Conservation (phyloP, 2,113 vertebrate genomes). For the Arvicanthis niloticus region DNA sequence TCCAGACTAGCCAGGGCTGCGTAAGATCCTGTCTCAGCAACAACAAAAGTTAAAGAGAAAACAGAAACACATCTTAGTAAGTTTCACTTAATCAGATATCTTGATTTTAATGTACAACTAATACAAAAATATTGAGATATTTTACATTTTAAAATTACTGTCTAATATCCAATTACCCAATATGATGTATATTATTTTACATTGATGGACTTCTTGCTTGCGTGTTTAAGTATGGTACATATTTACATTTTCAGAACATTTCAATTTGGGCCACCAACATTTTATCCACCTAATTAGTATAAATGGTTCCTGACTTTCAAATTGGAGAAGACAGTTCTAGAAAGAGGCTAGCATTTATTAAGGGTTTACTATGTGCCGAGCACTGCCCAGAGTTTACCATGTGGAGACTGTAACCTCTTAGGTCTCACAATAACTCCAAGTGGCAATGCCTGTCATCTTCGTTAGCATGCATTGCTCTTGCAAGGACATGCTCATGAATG, state of each 20-base stretch:
- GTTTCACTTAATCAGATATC: conserved; percentile 17
- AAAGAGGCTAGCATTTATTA: conserved; percentile 7
- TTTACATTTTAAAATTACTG: background rate
- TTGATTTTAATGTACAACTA: background rate
- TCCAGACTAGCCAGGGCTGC: background rate
- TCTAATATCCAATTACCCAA: background rate
- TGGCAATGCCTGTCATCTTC: background rate
- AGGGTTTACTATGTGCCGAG: background rate
- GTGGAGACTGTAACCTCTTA: background rate
- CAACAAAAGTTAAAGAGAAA: background rate
- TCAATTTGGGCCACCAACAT: background rate
- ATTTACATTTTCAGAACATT: conserved; percentile 36
- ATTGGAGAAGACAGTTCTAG: background rate
- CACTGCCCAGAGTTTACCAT: background rate
- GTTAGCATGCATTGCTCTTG: background rate
- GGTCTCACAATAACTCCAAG: background rate
- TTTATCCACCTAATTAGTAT: background rate
- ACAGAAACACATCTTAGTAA: background rate
- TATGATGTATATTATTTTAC: background rate
- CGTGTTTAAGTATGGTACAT: background rate
- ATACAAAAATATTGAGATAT: conserved; percentile 14
- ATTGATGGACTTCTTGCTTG: background rate
- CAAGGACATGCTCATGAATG: background rate
- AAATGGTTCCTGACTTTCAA: background rate
- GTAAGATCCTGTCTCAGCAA: background rate